Evolutionary conservation across 2,888 invertebrate genomes (phyloP), one percentile per base, ranked within the genome.

Genomic region (Lochmaea crataegi): DNA sequence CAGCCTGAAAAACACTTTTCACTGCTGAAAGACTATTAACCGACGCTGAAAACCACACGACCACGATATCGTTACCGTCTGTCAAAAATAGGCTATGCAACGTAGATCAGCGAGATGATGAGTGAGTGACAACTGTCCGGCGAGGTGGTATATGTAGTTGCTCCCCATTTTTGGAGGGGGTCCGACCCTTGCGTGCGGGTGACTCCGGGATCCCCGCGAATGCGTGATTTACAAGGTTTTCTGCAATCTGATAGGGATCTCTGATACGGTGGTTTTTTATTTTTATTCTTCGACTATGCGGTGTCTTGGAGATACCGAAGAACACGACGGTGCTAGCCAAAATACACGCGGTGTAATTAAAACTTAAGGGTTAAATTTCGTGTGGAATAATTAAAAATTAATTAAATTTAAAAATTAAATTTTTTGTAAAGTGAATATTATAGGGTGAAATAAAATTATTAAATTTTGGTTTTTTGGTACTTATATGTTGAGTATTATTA

Each of bases 171-270:
- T 88, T 87, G 85, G 86, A 81, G 84, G 84, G 86, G 74, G 65
- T 88, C 87, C 88, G 88, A 89, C 90, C 90, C 90, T 88, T 90
- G 90, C 90, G 90, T 90, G 90, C 81, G 85, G 87, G 86, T 87
- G 81, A 84, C 83, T 83, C 82, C 84, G 84, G 83, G 83, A 83
- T 82, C 80, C 81, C 80, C 78, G 80, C 76, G 80, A 78, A 65
- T 63, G 71, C 68, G 73, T 67, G 71, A 53, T 65, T 65, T 65
- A 38, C 65, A 65, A 65, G 51, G 65, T 65, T 65, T 51, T 65
- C 48, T 65, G 45, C 64, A 18, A 42, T 48, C 14, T 22, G 32
- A 51, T 41, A 53, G 51, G 32, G 51, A 65, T 48, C 61, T 41
- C 61, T 41, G 42, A 38, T 41, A 61, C 14, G 16, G 61, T 42